These are phyloP conservation scores for Napeogenes inachia DNA, from an alignment of 2,888 invertebrate species.

Conservation along the genomic window DNA sequence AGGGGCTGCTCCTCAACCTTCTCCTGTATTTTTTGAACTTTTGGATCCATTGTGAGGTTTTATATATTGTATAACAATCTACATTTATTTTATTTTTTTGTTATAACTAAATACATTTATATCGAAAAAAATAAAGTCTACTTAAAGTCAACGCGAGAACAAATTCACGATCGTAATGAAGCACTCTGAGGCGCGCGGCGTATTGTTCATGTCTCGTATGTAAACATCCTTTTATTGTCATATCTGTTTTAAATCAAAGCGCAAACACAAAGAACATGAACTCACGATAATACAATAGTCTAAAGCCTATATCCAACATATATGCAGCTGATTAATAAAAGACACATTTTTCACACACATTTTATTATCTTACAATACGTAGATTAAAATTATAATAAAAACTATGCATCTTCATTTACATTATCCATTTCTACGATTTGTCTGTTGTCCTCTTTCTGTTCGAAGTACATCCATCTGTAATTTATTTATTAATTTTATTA, in stretches of 20 bases:
- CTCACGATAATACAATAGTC: conserved; percentile 38
- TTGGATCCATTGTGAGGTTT: conserved; percentile 21
- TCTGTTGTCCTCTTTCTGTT: conserved; percentile 76
- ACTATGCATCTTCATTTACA: conserved; percentile 45
- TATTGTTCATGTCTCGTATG: conserved; percentile 59
- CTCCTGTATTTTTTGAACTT: conserved; percentile 32
- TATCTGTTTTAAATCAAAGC: conserved; percentile 56
- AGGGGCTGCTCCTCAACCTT: conserved; percentile 52
- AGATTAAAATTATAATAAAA: conserved; percentile 9
- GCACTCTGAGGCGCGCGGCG: not conserved
- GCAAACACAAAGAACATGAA: conserved; percentile 63
- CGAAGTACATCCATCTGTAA: conserved; percentile 83
- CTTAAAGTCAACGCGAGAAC: not conserved
- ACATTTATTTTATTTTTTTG: too few species aligned
- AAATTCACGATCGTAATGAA: conserved; percentile 1
- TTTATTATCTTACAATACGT: conserved; percentile 20
- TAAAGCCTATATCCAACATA: not conserved
- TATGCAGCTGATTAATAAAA: conserved; percentile 17
- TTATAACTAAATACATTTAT: not conserved
- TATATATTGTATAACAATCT: not conserved
- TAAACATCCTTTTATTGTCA: conserved; percentile 66
- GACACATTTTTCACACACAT: conserved; percentile 11
- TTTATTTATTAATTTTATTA: not conserved
- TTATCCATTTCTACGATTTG: conserved; percentile 45
- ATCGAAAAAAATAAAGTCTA: not conserved